Evolutionary conservation across 1,140 invertebrate species (phyloP).

Genomic region (Cydia splendana): DNA sequence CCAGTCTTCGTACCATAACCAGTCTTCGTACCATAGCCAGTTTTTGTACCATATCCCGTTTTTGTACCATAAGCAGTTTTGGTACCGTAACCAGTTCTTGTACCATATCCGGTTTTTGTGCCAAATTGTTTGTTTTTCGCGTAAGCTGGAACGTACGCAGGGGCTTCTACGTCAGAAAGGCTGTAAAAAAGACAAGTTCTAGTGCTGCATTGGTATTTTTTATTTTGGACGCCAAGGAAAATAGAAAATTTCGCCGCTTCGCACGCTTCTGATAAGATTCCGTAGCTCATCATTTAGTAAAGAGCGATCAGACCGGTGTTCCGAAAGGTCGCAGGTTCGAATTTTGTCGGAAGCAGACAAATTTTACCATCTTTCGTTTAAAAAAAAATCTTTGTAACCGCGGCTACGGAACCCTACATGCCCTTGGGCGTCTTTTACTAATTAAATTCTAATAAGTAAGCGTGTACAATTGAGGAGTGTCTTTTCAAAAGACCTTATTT

Average conservation of each 20-base stretch:
- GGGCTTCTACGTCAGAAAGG: slow-evolving; percentile 69
- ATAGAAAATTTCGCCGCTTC: too few species aligned
- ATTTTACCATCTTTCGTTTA: too few species aligned
- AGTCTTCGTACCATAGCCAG: slow-evolving; percentile 53
- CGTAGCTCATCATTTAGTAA: too few species aligned
- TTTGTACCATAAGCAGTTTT: slow-evolving; percentile 48
- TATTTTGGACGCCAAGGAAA: too few species aligned
- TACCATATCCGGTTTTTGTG: slow-evolving; percentile 41
- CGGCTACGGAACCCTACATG: too few species aligned
- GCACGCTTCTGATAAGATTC: too few species aligned
- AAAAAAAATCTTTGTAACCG: too few species aligned
- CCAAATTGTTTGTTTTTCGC: slow-evolving; percentile 48
- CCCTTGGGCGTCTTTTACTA: too few species aligned
- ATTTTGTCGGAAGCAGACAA: too few species aligned
- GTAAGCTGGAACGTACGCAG: slow-evolving; percentile 60
- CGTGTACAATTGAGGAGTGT: background rate
- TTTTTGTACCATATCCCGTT: slow-evolving; percentile 53
- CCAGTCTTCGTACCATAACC: slow-evolving; percentile 48
- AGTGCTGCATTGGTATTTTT: background rate
- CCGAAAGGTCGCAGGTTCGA: too few species aligned
- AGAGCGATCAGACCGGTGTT: too few species aligned
- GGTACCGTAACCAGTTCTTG: slow-evolving; percentile 32
- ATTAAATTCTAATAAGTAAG: background rate
- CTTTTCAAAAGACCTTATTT: too few species aligned
- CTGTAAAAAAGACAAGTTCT: slow-evolving; percentile 46